Base-by-base conservation (phyloP, 37 sponge, comb jelly and placozoan genomes). In the Agelas oroides region DNA sequence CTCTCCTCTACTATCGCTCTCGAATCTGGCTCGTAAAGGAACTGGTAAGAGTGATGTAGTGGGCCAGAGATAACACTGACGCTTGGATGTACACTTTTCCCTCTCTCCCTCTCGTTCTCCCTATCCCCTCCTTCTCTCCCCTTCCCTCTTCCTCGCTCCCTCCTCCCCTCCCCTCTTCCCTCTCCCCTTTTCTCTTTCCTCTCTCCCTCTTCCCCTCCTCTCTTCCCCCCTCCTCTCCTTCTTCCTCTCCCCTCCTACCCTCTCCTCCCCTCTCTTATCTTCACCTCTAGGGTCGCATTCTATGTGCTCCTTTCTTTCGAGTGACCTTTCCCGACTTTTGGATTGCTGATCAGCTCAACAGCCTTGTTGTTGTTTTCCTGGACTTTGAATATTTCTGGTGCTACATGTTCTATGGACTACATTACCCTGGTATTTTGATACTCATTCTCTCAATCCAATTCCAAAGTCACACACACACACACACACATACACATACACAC, bases 261-360 rank as follows among this genome's bases (percentile, higher is more conserved):
- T 41, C 76, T 71, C 53, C 19, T 35, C 54, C 62, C n/a, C 58
- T 34, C 21, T 1, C 70, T 36, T 16, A 0, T 38, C 39, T 2
- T 21, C 40, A 15, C 59, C 21, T 52, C 16, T 56, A 90, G 85
- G 85, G 80, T 38, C 88, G 95, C 17, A 89, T 97, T 20, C 34
- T 84, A 31, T 58, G 63, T 34, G 87, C 95, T 80, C 95, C 95
- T 1, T 85, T 90, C 23, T 87, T 83, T 79, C 20, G 18, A n/a
- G 97, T 95, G 30, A 71, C 79, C 65, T 97, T 97, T 81, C 81
- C 95, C 31, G 97, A 95, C 73, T 97, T 95, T 75, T 97, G 95
- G 90, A 81, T 97, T 28, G 97, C 97, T 27, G 97, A 97, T 73
- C 97, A 97, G 78, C 63, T 94, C 79, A 97, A 90, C 89, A 95